Percentiles rank a stretch among this genome's conserved stretches.
These are phyloP conservation scores for Hemitrygon akajei DNA, from an alignment of 2,797 vertebrate genomes.

Conservation along the genomic window DNA sequence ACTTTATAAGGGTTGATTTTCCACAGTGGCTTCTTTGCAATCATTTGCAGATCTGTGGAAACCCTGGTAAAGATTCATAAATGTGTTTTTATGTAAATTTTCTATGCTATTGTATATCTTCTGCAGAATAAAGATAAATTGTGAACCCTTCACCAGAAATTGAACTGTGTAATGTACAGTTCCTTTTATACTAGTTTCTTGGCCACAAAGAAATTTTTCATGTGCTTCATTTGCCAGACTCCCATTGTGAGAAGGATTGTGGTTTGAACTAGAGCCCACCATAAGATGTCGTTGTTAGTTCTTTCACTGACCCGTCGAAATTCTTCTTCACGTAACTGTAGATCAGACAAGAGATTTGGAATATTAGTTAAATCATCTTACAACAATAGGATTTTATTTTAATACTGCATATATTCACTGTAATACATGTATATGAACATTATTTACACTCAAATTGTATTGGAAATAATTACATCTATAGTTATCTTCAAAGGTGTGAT, in stretches of 20 bases:
- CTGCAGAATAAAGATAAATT: not conserved
- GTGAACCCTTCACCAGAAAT: not conserved
- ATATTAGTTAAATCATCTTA: not conserved
- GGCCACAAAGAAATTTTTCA: conserved; percentile 83
- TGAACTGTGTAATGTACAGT: not conserved
- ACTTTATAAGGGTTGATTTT: not conserved
- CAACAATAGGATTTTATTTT: not conserved
- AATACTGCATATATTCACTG: not conserved
- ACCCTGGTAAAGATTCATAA: not conserved
- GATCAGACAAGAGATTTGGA: conserved; percentile 34
- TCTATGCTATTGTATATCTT: not conserved
- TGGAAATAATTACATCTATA: not conserved
- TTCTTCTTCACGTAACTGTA: conserved; percentile 76
- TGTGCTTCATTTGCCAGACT: conserved; percentile 82
- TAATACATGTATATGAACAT: not conserved
- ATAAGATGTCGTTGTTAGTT: conserved; percentile 76
- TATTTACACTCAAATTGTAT: not conserved
- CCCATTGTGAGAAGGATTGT: conserved; percentile 69
- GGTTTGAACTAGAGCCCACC: conserved; percentile 80
- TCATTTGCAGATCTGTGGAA: not conserved
- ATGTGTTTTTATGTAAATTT: not conserved
- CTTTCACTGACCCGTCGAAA: conserved; percentile 79
- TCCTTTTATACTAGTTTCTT: conserved; percentile 76
- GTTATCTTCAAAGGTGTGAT: not conserved
- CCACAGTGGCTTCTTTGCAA: not conserved